Evolutionary conservation across 64 coral and sea anemone genomes (phyloP).

Genomic region (Hydrozoanthus tunicans): DNA sequence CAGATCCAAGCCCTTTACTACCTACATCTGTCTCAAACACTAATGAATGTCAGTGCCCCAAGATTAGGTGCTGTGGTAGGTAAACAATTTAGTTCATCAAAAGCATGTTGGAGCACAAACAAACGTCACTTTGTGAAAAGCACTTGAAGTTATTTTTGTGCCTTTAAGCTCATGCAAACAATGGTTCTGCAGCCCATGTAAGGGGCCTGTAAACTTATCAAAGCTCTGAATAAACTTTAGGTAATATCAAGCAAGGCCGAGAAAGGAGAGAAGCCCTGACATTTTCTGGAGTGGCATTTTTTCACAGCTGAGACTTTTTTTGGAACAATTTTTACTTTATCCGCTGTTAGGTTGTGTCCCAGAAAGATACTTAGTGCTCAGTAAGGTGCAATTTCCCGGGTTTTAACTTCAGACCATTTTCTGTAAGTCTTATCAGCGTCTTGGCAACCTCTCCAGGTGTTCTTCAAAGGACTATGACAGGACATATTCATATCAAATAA

Average conservation of each 20-base stretch:
- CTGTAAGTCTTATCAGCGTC: not conserved
- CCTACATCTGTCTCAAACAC: conserved; percentile 13
- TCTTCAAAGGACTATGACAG: not conserved
- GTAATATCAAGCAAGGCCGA: not conserved
- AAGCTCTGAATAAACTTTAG: not conserved
- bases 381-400: not conserved
- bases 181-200: not conserved
- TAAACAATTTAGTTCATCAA: not conserved
- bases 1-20: not conserved
- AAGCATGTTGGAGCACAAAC: not conserved
- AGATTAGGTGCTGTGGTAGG: not conserved
- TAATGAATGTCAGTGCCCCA: not conserved
- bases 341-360: not conserved
- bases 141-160: not conserved
- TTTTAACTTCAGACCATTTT: conserved; percentile 8
- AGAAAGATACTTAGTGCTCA: not conserved
- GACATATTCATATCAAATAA: not conserved
- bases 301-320: not conserved
- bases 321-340: not conserved
- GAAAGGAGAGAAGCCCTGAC: not conserved
- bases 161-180: conserved; percentile 1
- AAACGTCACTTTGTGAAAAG: not conserved
- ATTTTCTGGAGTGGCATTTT: not conserved
- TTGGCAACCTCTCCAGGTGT: not conserved
- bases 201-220: not conserved